A percentile compares a stretch with the other conserved stretches of the same genome.
Conservation (phyloP, 1,140 invertebrate genomes). For the Drosophila setifemur region DNA sequence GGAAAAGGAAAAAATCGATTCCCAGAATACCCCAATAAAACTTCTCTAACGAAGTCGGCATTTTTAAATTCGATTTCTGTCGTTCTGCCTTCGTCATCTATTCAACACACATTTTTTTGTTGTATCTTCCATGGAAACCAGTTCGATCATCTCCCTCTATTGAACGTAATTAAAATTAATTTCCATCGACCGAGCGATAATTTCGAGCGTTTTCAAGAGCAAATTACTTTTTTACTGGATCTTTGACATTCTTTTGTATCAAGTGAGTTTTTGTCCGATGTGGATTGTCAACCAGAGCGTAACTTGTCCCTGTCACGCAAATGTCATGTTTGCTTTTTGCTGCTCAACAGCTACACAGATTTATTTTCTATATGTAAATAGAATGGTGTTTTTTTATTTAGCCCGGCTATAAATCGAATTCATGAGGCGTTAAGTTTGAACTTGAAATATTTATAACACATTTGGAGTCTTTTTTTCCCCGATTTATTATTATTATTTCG, state of each 20-base stretch:
- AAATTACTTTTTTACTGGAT: conserved; percentile 32
- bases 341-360: not conserved
- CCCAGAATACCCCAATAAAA: not conserved
- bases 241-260: conserved; percentile 4
- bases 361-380: conserved; percentile 10
- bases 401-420: conserved; percentile 64
- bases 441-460: conserved; percentile 58
- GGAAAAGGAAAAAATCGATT: not conserved
- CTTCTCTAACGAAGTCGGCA: not conserved
- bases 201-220: conserved; percentile 45
- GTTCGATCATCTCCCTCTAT: conserved; percentile 31
- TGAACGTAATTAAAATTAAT: conserved; percentile 57
- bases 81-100: conserved; percentile 11
- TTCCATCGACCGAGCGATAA: conserved; percentile 10
- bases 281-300: conserved; percentile 69
- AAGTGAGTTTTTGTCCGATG: conserved; percentile 7
- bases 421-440: conserved; percentile 74
- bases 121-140: conserved; percentile 13
- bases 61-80: conserved; percentile 1
- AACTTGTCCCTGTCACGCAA: conserved; percentile 65
- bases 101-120: not conserved
- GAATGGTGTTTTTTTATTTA: conserved; percentile 26
- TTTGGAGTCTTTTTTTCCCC: not conserved
- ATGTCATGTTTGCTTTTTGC: conserved; percentile 26
- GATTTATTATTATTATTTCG: not conserved